Conservation (phyloP, 2,113 vertebrate genomes). For the Rana temporaria region DNA sequence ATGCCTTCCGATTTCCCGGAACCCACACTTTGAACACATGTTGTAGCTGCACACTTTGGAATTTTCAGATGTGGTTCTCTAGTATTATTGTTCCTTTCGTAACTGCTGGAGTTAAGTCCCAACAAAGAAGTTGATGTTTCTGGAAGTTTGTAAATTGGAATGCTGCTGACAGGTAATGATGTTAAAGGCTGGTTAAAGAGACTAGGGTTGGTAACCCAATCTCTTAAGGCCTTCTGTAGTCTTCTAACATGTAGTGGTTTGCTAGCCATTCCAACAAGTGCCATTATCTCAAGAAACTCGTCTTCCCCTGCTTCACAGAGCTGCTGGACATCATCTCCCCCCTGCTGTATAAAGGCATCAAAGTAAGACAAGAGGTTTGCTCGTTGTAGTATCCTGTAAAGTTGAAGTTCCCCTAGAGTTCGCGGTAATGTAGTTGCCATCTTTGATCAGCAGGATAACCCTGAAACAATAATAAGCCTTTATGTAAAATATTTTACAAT, state of each 20-base stretch:
- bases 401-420: constrained; percentile 96
- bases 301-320: constrained; percentile 97
- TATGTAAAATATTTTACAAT: neutral
- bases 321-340: constrained; percentile 97
- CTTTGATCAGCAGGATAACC: constrained; percentile 69
- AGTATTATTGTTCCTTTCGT: constrained; percentile 72
- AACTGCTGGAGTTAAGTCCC: constrained; percentile 76
- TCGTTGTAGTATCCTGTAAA: constrained; percentile 94
- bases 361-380: constrained; percentile 97
- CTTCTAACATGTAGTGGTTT: constrained; percentile 94
- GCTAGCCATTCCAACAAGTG: constrained; percentile 96
- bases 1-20: constrained; percentile 73
- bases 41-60: constrained; percentile 81
- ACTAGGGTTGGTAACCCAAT: constrained; percentile 97
- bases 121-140: constrained; percentile 84
- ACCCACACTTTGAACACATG: constrained; percentile 80
- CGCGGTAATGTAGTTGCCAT: constrained; percentile 94
- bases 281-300: constrained; percentile 98
- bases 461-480: constrained; percentile 61
- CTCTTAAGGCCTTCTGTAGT: constrained; percentile 93
- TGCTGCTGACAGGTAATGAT: constrained; percentile 95
- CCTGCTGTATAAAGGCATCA: constrained; percentile 98
- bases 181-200: constrained; percentile 97
- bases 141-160: constrained; percentile 94
- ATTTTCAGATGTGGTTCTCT: constrained; percentile 85